These are phyloP conservation scores for Actenoides hombroni DNA, from an alignment of 2,113 vertebrate genomes.

Conservation along the genomic window DNA sequence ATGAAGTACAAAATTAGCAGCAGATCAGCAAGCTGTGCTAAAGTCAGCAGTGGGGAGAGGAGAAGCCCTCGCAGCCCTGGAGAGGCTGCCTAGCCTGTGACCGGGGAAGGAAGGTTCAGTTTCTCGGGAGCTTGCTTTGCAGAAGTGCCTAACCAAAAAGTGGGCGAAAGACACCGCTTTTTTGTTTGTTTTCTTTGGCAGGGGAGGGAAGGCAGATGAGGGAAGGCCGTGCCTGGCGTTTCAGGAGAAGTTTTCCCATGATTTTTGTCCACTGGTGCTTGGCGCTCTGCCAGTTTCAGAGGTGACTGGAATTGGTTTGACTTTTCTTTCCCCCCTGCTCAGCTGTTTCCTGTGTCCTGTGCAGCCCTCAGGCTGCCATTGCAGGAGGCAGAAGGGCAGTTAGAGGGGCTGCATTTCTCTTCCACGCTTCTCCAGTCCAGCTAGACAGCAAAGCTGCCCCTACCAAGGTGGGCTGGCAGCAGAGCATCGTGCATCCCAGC, in stretches of 20 bases:
- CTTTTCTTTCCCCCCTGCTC: neutral
- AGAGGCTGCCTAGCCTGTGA: neutral
- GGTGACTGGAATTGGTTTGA: neutral
- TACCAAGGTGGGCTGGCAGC: neutral
- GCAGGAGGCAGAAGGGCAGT: neutral
- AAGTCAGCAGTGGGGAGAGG: neutral
- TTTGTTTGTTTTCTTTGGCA: constrained; percentile 6
- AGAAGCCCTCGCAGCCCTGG: neutral
- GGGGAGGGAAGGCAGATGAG: neutral
- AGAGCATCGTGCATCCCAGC: rapidly evolving
- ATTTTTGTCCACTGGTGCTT: neutral
- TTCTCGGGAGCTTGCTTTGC: neutral
- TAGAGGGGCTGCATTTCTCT: neutral
- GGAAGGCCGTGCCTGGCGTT: neutral
- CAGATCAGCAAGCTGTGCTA: constrained; percentile 26
- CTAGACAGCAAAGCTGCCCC: neutral
- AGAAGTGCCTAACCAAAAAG: neutral
- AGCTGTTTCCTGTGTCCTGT: neutral
- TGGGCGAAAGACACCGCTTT: neutral
- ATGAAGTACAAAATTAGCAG: constrained; percentile 5
- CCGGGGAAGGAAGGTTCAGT: neutral
- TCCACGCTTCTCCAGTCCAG: neutral
- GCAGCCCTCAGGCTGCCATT: neutral
- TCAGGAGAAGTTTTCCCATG: neutral
- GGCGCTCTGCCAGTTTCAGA: neutral